Evolutionary conservation across 1,140 invertebrate species (phyloP), one percentile per base, ranked within the genome.

Genomic region (Bombus balteatus): DNA sequence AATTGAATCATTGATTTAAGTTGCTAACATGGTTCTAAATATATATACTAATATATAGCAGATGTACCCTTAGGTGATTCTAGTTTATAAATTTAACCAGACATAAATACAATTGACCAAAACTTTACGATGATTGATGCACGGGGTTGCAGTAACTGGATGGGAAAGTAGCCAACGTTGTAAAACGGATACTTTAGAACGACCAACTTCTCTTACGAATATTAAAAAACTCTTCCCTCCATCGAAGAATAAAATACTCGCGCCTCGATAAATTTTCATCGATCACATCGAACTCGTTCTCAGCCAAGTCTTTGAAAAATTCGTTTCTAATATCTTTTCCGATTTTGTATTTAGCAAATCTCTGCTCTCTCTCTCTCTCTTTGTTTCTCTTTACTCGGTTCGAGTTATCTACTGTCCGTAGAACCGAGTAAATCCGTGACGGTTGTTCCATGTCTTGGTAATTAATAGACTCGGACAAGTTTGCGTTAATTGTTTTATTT

Each of bases 401-500:
- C 15, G 3, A 73, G 71, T 43, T 73, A 73, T 73, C 39, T 18
- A 28, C 25, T 73, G 6, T 8, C 41, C 5, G 8, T n/a, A 47
- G 72, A 47, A 32, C 2, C 41, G 9, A 47, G n/a, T 74, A 32
- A 34, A 47, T 74, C 41, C 18, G 39, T 28, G 39, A 73, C 39
- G 15, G 18, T 74, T 74, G 25, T 53, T 53, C 47, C 47, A 2
- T 18, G 47, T n/a, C 18, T 39, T n/a, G 72, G 41, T 74, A 47
- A 74, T 74, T 47, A 74, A 74, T 74, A 72, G 70, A 72, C 37
- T n/a, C 39, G 70, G 25, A 41, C 39, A 18, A 72, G 70, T 74
- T 25, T 34, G 37, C 41, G 39, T 74, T 74, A n/a, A 47, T 47
- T 34, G 72, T 74, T 74, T 47, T 47, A 32, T 74, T 74, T 74